Evolutionary conservation across 1,140 invertebrate species (phyloP).

Genomic region (Panagrolaimus sp.): DNA sequence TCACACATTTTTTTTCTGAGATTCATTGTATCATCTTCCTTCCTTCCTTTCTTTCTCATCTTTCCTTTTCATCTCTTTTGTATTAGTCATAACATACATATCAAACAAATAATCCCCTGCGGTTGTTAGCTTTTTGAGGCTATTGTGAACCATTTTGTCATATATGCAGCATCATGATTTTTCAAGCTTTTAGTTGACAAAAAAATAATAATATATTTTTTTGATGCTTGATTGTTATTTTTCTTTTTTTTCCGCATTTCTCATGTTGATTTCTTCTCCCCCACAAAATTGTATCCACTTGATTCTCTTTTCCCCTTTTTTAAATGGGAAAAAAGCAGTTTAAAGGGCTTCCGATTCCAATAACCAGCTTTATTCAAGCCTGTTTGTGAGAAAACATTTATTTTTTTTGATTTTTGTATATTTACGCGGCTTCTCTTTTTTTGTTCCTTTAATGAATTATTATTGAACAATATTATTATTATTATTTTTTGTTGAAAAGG

Average conservation of each 20-base stretch:
- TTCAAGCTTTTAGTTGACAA: slow-evolving; percentile 10
- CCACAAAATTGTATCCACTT: not conserved
- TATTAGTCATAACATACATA: slow-evolving; percentile 7
- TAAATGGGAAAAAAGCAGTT: not conserved
- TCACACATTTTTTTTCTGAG: no score
- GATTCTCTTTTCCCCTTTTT: not conserved
- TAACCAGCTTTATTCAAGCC: no score
- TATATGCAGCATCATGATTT: slow-evolving; percentile 2
- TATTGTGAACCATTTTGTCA: not conserved
- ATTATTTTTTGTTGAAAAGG: no score
- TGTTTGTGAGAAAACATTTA: no score
- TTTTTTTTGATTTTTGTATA: no score
- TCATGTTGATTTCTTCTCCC: slow-evolving; percentile 1
- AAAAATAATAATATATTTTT: not conserved
- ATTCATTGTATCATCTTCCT: no score
- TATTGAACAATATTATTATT: no score
- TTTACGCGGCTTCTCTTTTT: no score
- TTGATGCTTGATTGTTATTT: slow-evolving; percentile 9
- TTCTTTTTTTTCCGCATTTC: not conserved
- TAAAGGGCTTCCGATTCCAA: no score
- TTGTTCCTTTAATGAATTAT: no score
- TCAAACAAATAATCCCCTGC: slow-evolving; percentile 10
- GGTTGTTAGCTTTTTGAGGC: slow-evolving; percentile 3
- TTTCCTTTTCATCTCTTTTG: not conserved
- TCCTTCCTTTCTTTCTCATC: no score